Base-by-base conservation (phyloP, 2,888 invertebrate genomes). In the Synanthedon tipuliformis region DNA sequence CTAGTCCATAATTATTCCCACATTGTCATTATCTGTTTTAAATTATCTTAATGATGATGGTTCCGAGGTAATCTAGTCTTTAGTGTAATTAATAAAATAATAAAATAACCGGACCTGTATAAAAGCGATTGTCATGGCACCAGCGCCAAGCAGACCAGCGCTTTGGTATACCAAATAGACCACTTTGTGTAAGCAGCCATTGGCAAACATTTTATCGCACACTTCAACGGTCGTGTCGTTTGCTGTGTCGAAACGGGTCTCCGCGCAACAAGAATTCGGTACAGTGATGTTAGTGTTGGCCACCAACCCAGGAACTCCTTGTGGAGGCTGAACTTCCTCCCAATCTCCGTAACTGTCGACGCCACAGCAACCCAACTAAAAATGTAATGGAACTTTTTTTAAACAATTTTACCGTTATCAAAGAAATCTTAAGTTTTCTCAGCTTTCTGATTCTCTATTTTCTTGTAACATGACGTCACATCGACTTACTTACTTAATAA, bases 91-190 rank as follows among this genome's bases (percentile, higher is more conserved):
- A 27, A 8, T 27, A 27, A 40, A 27, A 27, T 27, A 8, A 3
- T 1, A 27, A 27, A 27, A 27, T 8, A 12, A 55, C 65, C 63
- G 56, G 70, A 93, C 93, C 90, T 94, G 94, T 57, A 94, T 93
- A 64, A 94, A 90, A 7, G 93, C 93, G 55, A 94, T 92, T n/a
- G 93, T 93, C 64, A 93, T 86, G 4, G 93, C 93, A 4, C 93
- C 94, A 51, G 93, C 92, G 3, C 92, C 93, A 56, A 94, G 78
- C 52, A 94, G 80, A 53, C 93, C 89, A 34, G 93, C 90, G 68
- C 93, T 93, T 70, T 92, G 92, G 60, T 90, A 88, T n/a, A 93
- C 83, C 56, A 93, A 75, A 61, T 88, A 88, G 51, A 88, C 80
- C 61, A 94, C 86, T 51, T 89, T 83, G 8, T 81, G 81, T 50